A percentile compares a stretch with the other conserved stretches of the same genome.
These are phyloP conservation scores for Palythoa heliodiscus DNA, from an alignment of 92 coral and sea anemone genomes.

Conservation along the genomic window DNA sequence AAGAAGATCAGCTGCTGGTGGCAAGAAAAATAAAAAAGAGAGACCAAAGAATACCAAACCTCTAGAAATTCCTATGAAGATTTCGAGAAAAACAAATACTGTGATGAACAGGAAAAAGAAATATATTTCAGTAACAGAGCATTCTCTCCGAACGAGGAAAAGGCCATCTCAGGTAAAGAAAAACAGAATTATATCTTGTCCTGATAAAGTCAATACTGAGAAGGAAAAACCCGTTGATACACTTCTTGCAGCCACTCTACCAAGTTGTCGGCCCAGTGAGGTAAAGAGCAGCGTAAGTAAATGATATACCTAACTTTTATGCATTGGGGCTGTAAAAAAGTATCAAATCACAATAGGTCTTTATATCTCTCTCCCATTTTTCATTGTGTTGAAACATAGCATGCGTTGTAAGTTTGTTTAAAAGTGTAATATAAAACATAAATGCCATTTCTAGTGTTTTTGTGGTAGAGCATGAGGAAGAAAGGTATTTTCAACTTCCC, in stretches of 20 bases:
- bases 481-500: no score
- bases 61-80: neutral
- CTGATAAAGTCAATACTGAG: neutral
- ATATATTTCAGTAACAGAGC: neutral
- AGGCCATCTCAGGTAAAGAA: neutral
- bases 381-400: no score
- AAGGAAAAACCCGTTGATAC: neutral
- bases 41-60: neutral
- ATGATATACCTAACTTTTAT: neutral
- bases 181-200: conserved; percentile 16
- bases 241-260: neutral
- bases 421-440: no score
- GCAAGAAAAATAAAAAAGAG: neutral
- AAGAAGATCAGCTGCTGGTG: neutral
- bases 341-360: no score
- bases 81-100: neutral
- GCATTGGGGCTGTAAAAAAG: no score
- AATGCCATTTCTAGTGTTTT: no score
- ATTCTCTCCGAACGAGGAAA: neutral
- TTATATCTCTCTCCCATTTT: no score
- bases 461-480: no score
- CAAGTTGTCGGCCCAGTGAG: neutral
- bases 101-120: neutral
- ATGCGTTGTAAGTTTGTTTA: no score
- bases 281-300: conserved; percentile 14